These are phyloP conservation scores for Furcifer pardalis DNA, from an alignment of 2,797 vertebrate genomes.

Conservation along the genomic window DNA sequence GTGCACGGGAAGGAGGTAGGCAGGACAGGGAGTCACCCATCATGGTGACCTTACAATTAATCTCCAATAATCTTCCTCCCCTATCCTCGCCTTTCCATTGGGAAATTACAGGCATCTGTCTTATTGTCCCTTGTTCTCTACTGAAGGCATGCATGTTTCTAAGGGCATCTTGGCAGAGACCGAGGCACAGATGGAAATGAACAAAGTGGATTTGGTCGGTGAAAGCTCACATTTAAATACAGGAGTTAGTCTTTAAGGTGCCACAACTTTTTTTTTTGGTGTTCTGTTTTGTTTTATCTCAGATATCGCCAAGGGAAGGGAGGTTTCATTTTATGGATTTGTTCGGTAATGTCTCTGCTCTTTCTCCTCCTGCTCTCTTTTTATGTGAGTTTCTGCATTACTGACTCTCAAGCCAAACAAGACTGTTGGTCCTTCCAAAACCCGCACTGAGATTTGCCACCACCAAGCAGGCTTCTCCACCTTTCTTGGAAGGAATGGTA, in stretches of 20 bases:
- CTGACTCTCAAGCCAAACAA: neutral
- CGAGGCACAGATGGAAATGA: neutral
- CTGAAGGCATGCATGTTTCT: neutral
- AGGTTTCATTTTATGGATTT: no score
- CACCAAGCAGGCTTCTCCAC: neutral
- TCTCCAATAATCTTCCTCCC: neutral
- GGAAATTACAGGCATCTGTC: neutral
- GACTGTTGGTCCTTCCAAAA: no score
- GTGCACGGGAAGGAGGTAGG: neutral
- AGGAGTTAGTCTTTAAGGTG: no score
- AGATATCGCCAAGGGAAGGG: no score
- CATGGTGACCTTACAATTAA: constrained; percentile 7
- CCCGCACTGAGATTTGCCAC: rapidly evolving
- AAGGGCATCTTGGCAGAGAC: neutral
- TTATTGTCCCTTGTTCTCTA: neutral
- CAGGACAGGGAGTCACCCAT: neutral
- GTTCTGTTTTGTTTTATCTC: neutral
- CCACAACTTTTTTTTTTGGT: no score
- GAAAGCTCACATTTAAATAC: no score
- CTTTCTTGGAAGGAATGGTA: neutral
- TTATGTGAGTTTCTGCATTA: neutral
- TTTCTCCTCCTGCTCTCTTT: neutral
- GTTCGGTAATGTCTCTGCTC: no score
- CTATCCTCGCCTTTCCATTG: no score
- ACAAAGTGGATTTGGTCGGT: neutral